These are phyloP conservation scores for Globia sparganii DNA, from an alignment of 2,888 invertebrate genomes.

Conservation along the genomic window DNA sequence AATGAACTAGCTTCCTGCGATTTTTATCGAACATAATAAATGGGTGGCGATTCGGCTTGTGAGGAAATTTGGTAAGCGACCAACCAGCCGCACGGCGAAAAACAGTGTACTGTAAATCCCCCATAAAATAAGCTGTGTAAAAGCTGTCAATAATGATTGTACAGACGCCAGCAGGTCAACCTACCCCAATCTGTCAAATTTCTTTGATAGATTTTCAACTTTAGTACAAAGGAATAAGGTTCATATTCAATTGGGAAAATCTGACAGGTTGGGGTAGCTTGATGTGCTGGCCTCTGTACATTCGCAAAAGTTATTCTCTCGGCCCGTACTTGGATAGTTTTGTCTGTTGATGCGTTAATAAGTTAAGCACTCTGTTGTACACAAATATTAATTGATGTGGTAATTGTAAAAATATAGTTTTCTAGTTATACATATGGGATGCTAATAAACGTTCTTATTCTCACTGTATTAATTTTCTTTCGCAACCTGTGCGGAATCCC, in stretches of 20 bases:
- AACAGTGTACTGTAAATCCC: not conserved
- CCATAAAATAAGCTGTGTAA: not conserved
- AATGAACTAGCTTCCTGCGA: not conserved
- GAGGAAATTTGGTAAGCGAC: not conserved
- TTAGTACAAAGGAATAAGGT: too few species aligned
- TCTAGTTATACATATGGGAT: not conserved
- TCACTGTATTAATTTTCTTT: slow-evolving; percentile 12
- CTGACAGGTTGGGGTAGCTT: too few species aligned
- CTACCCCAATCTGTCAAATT: too few species aligned
- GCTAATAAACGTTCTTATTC: not conserved
- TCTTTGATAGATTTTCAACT: too few species aligned
- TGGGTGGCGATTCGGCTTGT: not conserved
- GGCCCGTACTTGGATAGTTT: not conserved
- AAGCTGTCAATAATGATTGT: not conserved
- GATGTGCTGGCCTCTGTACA: too few species aligned
- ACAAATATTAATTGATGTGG: not conserved
- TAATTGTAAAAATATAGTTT: not conserved
- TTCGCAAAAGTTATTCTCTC: not conserved
- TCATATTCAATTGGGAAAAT: too few species aligned
- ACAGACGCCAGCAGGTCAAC: too few species aligned
- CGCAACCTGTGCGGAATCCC: slow-evolving; percentile 2
- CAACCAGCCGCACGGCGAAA: not conserved
- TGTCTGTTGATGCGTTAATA: not conserved
- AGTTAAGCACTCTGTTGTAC: not conserved
- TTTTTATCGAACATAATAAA: not conserved